Conservation (phyloP, 2,797 vertebrate genomes). For the Botia almorhae region DNA sequence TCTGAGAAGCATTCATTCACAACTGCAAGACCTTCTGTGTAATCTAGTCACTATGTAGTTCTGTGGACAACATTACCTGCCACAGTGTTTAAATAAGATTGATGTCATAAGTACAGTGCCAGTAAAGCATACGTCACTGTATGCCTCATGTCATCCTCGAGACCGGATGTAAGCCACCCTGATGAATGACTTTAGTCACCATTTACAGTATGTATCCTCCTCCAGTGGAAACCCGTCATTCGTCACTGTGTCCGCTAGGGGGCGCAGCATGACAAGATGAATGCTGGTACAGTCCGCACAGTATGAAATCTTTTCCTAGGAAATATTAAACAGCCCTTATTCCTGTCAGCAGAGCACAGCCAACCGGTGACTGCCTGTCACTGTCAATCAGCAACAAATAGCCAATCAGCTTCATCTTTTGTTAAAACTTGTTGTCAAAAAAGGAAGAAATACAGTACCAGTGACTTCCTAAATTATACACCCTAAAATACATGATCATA, state of each 20-base stretch:
- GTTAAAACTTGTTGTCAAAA: too few relatives aligned
- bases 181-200: neutral
- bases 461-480: too few relatives aligned
- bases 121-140: constrained; percentile 12
- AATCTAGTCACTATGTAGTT: constrained; percentile 3
- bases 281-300: too few relatives aligned
- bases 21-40: neutral
- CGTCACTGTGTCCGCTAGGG: neutral
- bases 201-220: neutral
- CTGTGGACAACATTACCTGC: constrained; percentile 2
- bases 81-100: constrained; percentile 2
- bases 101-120: neutral
- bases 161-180: neutral
- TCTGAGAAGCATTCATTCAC: neutral
- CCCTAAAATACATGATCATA: too few relatives aligned
- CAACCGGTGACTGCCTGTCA: constrained; percentile 80
- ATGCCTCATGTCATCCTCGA: neutral
- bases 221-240: neutral
- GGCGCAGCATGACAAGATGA: too few relatives aligned
- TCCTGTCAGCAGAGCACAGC: constrained; percentile 64
- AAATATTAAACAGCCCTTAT: too few relatives aligned
- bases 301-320: too few relatives aligned
- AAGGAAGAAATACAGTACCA: too few relatives aligned
- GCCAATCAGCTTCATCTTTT: neutral
- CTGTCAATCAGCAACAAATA: constrained; percentile 62